Base-by-base conservation (phyloP, 2,888 invertebrate species). In the Slavum lentiscoides region DNA sequence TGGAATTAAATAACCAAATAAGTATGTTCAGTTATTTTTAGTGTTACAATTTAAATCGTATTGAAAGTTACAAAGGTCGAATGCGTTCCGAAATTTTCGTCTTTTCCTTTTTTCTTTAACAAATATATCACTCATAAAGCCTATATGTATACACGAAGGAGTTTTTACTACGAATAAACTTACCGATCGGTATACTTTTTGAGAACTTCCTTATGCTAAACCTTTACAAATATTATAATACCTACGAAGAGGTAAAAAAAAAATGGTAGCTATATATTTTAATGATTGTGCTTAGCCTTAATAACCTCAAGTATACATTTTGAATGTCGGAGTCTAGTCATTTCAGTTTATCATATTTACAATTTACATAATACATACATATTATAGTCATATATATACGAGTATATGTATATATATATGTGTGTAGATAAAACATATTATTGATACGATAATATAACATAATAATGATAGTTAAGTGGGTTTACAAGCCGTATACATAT, bases 111-210 rank as follows among this genome's bases (percentile, higher is more conserved):
- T 58, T 19, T n/a, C 19, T 59, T 62, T 49, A 7, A 30, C n/a
- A 62, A 74, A 74, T 13, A 62, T 30, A 61, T 62, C 15, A 13
- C 19, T 55, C 69, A 55, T 58, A 70, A 37, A 37, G 58, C 70
- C 58, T n/a, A 13, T 13, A n/a, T 30, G 55, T 37, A n/a, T 58
- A 21, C 19, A n/a, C 30, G 43, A 62, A 30, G 53, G 23, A 30
- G 53, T 62, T 74, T 62, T 74, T 62, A 62, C 58, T 49, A 6
- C 7, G 43, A 59, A 61, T 61, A 74, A 62, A 74, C 62, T 62
- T 49, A n/a, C n/a, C 17, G 13, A 49, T 13, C n/a, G 49, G 15
- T 62, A 30, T 59, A 59, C 43, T 43, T 72, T 74, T 73, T 74
- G 8, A 53, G 30, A n/a, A 62, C 43, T 61, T 61, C 17, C 6